phyloP scores from a whole-genome alignment of 2,113 vertebrate species.

The Seriola dumerili region DNA sequence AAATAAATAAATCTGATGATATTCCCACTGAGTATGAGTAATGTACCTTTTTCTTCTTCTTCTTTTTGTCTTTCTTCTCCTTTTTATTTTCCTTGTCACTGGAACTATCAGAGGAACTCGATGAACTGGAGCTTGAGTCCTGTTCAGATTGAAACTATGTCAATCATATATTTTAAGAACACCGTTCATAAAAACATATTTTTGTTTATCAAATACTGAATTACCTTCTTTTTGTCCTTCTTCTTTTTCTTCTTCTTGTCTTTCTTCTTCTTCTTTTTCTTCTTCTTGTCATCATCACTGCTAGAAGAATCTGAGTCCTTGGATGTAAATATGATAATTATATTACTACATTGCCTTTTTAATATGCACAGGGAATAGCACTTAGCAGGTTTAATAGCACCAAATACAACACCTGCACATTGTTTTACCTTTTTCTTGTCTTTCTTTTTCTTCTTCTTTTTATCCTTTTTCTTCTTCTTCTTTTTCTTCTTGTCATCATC shows the following conservation, averaged over 20 bases:
- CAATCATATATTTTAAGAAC: neutral
- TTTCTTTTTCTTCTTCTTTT: conserved; percentile 74
- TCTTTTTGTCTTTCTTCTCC: conserved; percentile 51
- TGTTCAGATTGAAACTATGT: conserved; percentile 40
- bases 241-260: conserved; percentile 66
- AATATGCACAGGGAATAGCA: neutral
- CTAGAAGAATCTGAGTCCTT: conserved; percentile 65
- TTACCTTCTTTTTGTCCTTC: conserved; percentile 65
- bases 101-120: conserved; percentile 45
- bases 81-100: conserved; percentile 61
- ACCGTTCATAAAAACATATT: neutral
- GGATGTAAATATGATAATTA: neutral
- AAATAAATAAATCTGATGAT: neutral
- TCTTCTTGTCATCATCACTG: conserved; percentile 70
- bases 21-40: neutral
- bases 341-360: neutral
- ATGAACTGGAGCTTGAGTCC: conserved; percentile 58
- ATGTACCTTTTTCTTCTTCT: conserved; percentile 49
- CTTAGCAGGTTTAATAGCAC: neutral
- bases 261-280: conserved; percentile 64
- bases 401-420: neutral
- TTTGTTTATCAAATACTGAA: neutral
- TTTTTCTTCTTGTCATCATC: conserved; percentile 63
- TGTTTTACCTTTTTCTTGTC: conserved; percentile 69
- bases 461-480: conserved; percentile 63